Evolutionary conservation across 2,797 vertebrate genomes (phyloP).

Genomic region (Parauchenoglanis ngamensis): DNA sequence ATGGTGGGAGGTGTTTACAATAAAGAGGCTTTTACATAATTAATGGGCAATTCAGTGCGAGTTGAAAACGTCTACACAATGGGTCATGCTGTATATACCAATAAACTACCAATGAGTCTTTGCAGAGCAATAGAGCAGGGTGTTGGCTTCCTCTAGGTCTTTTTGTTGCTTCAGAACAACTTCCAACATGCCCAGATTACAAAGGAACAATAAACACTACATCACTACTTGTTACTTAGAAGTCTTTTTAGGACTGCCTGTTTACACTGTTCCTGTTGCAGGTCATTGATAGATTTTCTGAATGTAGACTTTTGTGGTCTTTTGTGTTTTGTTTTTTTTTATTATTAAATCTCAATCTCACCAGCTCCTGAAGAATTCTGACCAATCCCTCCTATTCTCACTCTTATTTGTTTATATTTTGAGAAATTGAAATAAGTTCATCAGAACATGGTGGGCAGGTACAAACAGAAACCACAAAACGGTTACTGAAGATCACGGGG

Average conservation of each 20-base stretch:
- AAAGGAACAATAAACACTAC: not conserved
- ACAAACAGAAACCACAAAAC: not conserved
- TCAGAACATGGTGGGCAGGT: not conserved
- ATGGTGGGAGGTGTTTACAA: not conserved
- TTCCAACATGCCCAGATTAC: not conserved
- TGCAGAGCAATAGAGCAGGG: not conserved
- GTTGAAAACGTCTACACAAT: not conserved
- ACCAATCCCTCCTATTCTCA: not conserved
- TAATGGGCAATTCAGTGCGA: not conserved
- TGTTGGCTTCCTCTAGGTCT: not conserved
- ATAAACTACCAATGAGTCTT: no score
- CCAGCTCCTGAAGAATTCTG: not conserved
- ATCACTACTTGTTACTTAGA: not conserved
- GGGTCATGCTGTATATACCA: no score
- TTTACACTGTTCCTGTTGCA: not conserved
- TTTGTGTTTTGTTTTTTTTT: no score
- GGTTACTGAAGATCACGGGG: not conserved
- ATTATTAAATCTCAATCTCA: not conserved
- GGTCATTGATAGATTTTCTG: not conserved
- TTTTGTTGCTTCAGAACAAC: not conserved
- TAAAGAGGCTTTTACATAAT: not conserved
- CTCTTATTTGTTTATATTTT: not conserved
- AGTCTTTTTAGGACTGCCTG: not conserved
- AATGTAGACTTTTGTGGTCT: not conserved
- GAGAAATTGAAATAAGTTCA: not conserved